Evolutionary conservation across 2,797 vertebrate genomes (phyloP).

Genomic region (Hemibagrus guttatus): DNA sequence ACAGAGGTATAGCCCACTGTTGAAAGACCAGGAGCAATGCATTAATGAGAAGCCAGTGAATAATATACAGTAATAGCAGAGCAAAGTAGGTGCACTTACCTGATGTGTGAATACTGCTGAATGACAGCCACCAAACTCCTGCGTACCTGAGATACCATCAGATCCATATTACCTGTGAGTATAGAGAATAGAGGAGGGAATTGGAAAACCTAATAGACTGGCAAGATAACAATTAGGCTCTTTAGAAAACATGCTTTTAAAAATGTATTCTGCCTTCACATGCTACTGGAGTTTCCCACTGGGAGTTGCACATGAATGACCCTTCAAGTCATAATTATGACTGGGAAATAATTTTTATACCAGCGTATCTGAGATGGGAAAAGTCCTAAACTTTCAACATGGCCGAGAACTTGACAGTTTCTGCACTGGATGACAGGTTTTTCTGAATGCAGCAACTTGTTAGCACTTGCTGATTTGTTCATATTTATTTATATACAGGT

Average conservation of each 20-base stretch:
- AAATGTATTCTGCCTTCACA: no score
- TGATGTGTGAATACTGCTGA: slow-evolving; percentile 77
- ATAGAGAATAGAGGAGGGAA: neutral
- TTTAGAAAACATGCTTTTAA: neutral
- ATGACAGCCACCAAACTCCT: slow-evolving; percentile 78
- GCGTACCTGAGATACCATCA: slow-evolving; percentile 87
- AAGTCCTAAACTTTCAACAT: no score
- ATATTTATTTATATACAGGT: no score
- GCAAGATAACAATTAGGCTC: neutral
- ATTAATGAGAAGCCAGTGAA: accelerated
- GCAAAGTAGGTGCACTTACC: slow-evolving; percentile 57
- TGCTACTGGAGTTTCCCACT: no score
- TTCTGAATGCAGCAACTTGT: no score
- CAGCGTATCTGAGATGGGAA: no score
- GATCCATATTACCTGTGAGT: slow-evolving; percentile 84
- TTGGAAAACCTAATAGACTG: neutral
- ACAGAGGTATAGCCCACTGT: slow-evolving; percentile 88
- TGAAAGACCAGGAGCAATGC: slow-evolving; percentile 25
- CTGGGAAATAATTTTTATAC: no score
- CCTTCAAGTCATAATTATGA: no score
- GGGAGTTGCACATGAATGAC: no score
- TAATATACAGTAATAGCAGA: neutral
- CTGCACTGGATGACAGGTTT: no score
- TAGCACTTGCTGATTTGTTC: no score
- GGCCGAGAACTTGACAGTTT: no score